phyloP scores from a whole-genome alignment of 2,797 vertebrate species.

The Phoebastria nigripes region DNA sequence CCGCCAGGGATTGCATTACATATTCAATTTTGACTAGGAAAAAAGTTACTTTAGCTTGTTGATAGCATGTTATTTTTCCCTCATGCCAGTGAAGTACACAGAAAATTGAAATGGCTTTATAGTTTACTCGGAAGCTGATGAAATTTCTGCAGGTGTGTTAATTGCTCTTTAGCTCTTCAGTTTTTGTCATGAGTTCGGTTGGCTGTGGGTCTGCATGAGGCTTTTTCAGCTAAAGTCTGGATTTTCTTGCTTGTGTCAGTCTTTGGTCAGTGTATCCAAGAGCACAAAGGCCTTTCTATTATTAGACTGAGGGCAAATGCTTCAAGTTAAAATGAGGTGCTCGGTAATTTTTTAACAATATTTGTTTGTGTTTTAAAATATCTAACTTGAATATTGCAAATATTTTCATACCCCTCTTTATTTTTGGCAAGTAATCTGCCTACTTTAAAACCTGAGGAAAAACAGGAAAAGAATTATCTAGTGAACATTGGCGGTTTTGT shows the following conservation, averaged over 20 bases:
- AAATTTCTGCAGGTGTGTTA: not conserved
- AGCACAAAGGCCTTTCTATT: not conserved
- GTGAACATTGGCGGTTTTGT: not conserved
- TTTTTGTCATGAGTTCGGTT: not conserved
- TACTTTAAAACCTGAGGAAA: not conserved
- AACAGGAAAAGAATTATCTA: not conserved
- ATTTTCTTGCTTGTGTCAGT: constrained; percentile 9
- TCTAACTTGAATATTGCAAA: not conserved
- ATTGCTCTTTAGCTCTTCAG: not conserved
- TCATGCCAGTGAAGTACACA: not conserved
- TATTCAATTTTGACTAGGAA: not conserved
- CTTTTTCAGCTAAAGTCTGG: not conserved
- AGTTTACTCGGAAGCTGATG: not conserved
- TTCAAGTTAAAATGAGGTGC: not conserved
- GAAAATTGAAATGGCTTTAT: not conserved
- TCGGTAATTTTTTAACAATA: not conserved
- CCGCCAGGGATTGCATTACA: not conserved
- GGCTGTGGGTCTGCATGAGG: not conserved
- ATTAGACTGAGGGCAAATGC: not conserved
- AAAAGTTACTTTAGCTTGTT: not conserved
- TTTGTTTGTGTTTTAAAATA: not conserved
- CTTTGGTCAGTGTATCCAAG: not conserved
- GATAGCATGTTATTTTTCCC: not conserved
- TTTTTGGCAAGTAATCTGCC: not conserved
- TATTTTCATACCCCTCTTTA: not conserved